Evolutionary conservation across 2,888 invertebrate species (phyloP), one percentile per base, ranked within the genome.

Genomic region (Omphaloscelis lunosa): DNA sequence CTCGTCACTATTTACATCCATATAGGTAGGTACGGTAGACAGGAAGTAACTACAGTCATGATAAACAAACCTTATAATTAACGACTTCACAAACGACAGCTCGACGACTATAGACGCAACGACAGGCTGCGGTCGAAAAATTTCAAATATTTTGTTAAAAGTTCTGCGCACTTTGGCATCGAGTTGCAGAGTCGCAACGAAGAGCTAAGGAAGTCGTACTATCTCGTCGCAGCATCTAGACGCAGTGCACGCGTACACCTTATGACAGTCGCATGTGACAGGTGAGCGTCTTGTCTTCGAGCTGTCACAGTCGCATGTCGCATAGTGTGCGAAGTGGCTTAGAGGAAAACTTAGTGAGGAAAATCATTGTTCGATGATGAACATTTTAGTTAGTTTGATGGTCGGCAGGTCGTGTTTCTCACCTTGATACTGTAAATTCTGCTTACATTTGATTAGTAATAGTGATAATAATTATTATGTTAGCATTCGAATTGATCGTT

Each of bases 281-380:
- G 17, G 53, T n/a, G 7, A 34, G 34, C n/a, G 7, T 56, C 34
- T 56, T 34, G 34, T 68, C 11, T 17, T 34, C 9, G 6, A 51
- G 34, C 7, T 17, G 1, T 45, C 8, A 39, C 23, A 15, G 2
- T 48, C 15, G 23, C 23, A 53, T 51, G 53, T 11, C 34, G 17
- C 58, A 39, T 20, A 39, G 20, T 68, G n/a, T 68, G 34, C 20
- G 20, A 68, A 12, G 7, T 39, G 17, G 0, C 2, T 56, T 34
- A 66, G 12, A 65, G 85, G 74, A 80, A 79, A 84, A 80, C 59
- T 41, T 27, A 15, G n/a, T 29, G 23, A 75, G 51, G 75, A 75
- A 81, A 75, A 85, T 58, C 34, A 29, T 39, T 34, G 8, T 41
- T 61, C 39, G 34, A 4, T 80, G 9, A 65, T 45, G 29, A 80